A percentile compares a stretch with the other conserved stretches of the same genome.
phyloP scores from a whole-genome alignment of 1,140 invertebrate genomes.

The Holotrichia oblita region DNA sequence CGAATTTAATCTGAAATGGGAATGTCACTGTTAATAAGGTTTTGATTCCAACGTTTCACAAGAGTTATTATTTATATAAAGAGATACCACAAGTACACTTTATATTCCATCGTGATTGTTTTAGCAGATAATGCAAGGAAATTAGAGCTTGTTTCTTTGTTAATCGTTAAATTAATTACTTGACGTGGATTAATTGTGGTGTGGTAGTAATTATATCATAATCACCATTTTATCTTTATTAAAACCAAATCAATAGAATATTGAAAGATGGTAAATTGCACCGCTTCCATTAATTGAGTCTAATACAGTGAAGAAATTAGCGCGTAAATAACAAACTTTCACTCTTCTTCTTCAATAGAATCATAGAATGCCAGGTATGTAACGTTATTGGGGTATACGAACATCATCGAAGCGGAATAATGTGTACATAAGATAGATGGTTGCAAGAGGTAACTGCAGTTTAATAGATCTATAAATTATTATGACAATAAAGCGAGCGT shows the following conservation, averaged over 20 bases:
- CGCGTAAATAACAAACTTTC: not conserved
- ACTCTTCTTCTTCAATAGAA: not conserved
- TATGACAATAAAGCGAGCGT: not conserved
- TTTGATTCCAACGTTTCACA: no score
- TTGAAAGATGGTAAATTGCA: not conserved
- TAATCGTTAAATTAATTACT: no score
- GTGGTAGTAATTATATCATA: no score
- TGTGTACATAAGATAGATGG: not conserved
- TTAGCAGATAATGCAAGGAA: no score
- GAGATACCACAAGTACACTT: no score
- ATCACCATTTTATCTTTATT: no score
- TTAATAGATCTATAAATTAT: not conserved
- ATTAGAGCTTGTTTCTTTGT: no score
- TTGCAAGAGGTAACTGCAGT: not conserved
- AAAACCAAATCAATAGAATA: not conserved
- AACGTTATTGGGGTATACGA: not conserved
- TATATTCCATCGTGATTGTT: no score
- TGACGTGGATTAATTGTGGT: no score
- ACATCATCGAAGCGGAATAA: not conserved
- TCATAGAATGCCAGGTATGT: not conserved
- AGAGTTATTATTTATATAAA: no score
- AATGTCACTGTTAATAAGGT: no score
- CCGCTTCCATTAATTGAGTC: not conserved
- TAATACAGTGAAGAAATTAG: not conserved
- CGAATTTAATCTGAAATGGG: no score